Evolutionary conservation across 2,113 vertebrate species (phyloP).

Genomic region (Poeciliopsis occidentalis): DNA sequence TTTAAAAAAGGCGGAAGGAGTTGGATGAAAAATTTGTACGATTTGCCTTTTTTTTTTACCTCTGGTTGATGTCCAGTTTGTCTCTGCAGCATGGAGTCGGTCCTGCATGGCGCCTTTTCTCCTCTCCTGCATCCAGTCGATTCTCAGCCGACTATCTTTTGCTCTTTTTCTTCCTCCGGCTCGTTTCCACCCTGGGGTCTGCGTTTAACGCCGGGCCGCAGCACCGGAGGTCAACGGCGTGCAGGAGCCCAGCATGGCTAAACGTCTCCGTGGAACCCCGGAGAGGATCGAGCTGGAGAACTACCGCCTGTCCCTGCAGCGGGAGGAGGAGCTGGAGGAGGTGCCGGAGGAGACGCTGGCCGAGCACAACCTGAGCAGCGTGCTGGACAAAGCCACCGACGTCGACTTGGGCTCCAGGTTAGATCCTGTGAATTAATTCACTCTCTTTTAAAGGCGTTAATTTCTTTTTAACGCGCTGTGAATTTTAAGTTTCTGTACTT

Average conservation of each 20-base stretch:
- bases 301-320: conserved; percentile 89
- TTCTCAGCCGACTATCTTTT: conserved; percentile 18
- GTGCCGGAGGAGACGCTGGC: conserved; percentile 96
- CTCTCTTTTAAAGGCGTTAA: too few relatives aligned
- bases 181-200: conserved; percentile 14
- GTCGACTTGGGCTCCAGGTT: conserved; percentile 92
- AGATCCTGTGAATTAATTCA: too few relatives aligned
- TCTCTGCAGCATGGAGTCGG: not conserved
- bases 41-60: too few relatives aligned
- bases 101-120: conserved; percentile 11
- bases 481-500: too few relatives aligned
- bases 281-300: conserved; percentile 98
- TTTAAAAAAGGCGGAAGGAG: too few relatives aligned
- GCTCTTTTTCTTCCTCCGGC: conserved; percentile 9
- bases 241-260: conserved; percentile 89
- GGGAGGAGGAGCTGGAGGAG: conserved; percentile 92
- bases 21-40: too few relatives aligned
- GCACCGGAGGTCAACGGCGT: conserved; percentile 85
- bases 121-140: not conserved
- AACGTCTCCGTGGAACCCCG: conserved; percentile 89
- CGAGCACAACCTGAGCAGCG: conserved; percentile 95
- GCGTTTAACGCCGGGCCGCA: conserved; percentile 54
- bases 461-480: too few relatives aligned
- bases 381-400: conserved; percentile 88
- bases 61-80: too few relatives aligned